Base-by-base conservation (phyloP, 1,140 invertebrate genomes). In the Meloidogyne exigua region DNA sequence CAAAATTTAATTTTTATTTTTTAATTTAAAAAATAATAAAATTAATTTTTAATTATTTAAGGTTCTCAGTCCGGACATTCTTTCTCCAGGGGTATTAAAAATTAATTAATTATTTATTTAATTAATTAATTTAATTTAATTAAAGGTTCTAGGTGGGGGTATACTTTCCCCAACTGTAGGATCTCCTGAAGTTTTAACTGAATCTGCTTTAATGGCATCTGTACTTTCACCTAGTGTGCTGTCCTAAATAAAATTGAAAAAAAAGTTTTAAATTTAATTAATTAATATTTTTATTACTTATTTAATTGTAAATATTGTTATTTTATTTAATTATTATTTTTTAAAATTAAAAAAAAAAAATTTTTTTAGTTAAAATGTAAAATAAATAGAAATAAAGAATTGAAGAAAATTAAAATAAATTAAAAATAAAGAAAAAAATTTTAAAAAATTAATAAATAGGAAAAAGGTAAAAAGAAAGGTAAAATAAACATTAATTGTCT, bases 221-320 rank as follows among this genome's bases (percentile, higher is more conserved):
- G 83, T 85, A n/a, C 81, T 85, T 11, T 85, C 84, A 2, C 84
- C 84, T 13, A 77, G 82, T 67, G 85, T 84, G 57, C 75, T 86
- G 7, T 86, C 84, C n/a, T n/a, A n/a, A n/a, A 23, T 76, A 63
- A 83, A 44, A 78, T 65, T 70, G 3, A 72, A 26, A 76, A 44
- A 32, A 71, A 74, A 32, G 7, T 32, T 32, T 10, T 32, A 2
- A 9, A 4, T 39, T 39, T 39, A 39, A 7, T 39, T 57, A 15
- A 4, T 9, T n/a, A n/a, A n/a, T 57, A n/a, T 57, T 9, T n/a
- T 15, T 57, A n/a, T 49, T 49, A n/a, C 1, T 57, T n/a, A 57
- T 18, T 49, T 18, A n/a, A 49, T 49, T 18, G 13, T 49, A 18
- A 49, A 49, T 18, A 18, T 1, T n/a, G n/a, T n/a, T n/a, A n/a